These are phyloP conservation scores for Drosophila acutilabella DNA, from an alignment of 2,888 invertebrate genomes.

Conservation along the genomic window DNA sequence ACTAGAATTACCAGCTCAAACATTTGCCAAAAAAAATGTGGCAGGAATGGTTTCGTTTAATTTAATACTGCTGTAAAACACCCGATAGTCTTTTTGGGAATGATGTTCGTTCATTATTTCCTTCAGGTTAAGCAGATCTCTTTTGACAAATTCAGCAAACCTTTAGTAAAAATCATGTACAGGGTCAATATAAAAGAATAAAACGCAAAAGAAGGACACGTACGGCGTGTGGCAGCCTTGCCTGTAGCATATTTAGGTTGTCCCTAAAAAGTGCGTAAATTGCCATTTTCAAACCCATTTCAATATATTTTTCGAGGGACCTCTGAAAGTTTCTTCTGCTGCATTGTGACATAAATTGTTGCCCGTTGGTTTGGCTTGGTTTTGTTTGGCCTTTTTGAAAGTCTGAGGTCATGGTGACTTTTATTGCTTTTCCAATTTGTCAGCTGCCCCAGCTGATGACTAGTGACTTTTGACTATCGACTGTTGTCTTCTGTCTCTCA, in stretches of 20 bases:
- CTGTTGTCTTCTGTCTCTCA: constrained; percentile 32
- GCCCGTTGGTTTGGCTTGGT: constrained; percentile 4
- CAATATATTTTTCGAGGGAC: constrained; percentile 55
- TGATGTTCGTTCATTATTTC: too few relatives aligned
- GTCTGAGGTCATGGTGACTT: constrained; percentile 30
- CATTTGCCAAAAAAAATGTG: constrained; percentile 22
- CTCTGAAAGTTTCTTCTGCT: constrained; percentile 41
- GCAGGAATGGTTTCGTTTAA: background rate
- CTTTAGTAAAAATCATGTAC: too few relatives aligned
- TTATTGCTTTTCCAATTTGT: constrained; percentile 68
- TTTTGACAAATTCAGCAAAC: too few relatives aligned
- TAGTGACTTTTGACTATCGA: constrained; percentile 47
- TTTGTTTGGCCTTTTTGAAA: too few relatives aligned
- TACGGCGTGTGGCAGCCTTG: constrained; percentile 53
- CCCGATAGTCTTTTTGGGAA: background rate
- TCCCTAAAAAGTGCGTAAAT: constrained; percentile 76
- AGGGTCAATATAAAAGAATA: background rate
- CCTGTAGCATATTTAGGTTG: constrained; percentile 69
- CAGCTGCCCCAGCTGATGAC: constrained; percentile 39
- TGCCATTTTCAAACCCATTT: constrained; percentile 78
- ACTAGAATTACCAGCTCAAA: constrained; percentile 29
- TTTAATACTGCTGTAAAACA: background rate
- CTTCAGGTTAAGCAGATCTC: too few relatives aligned
- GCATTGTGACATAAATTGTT: constrained; percentile 43
- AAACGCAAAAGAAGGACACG: constrained; percentile 33